Evolutionary conservation across 2,888 invertebrate species (phyloP).

Genomic region (Diplolepis rosae): DNA sequence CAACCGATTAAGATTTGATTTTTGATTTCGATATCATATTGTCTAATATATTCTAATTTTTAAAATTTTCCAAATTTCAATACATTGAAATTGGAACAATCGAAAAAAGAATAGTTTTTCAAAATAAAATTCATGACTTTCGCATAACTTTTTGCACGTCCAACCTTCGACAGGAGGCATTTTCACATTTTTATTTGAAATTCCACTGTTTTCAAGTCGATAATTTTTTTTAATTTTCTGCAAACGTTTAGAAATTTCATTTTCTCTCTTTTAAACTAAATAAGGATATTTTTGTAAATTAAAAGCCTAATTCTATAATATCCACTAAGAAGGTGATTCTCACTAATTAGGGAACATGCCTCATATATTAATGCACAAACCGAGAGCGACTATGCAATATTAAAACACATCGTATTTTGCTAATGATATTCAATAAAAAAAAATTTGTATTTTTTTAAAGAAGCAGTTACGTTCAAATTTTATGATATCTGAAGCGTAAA

Average conservation of each 20-base stretch:
- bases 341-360: constrained; percentile 9
- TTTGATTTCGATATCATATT: too few relatives aligned
- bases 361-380: background rate
- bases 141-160: background rate
- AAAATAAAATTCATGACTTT: background rate
- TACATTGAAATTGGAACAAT: too few relatives aligned
- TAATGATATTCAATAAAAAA: background rate
- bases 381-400: background rate
- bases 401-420: constrained; percentile 15
- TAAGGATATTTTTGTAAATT: background rate
- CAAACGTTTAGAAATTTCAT: background rate
- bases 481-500: background rate
- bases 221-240: constrained; percentile 6
- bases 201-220: background rate
- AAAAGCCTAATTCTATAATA: background rate
- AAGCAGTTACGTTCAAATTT: background rate
- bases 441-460: background rate
- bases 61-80: too few relatives aligned
- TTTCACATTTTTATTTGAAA: constrained; percentile 14
- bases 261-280: background rate
- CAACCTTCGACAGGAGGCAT: background rate
- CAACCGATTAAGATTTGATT: too few relatives aligned
- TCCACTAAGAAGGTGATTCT: background rate
- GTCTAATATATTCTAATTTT: too few relatives aligned
- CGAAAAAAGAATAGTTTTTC: too few relatives aligned